Base-by-base conservation (phyloP, 2,888 invertebrate genomes). In the Listrodromus nycthemerus region DNA sequence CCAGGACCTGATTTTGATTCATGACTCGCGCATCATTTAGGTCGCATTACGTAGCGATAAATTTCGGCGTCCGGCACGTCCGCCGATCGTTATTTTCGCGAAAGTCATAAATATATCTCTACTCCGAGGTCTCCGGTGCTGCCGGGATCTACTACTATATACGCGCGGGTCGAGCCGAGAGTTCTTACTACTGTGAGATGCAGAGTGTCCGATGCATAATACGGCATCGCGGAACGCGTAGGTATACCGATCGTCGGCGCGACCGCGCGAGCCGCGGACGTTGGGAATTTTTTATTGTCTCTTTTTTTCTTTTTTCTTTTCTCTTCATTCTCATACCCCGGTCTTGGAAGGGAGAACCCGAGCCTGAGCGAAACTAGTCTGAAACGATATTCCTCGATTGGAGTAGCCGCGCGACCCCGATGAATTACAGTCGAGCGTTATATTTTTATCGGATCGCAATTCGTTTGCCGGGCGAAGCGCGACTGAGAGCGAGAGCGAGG, bases 1-100 rank as follows among this genome's bases (percentile, higher is more conserved):
- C 76, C 21, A 55, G 41, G 52, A 52, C 80, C 74, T 87, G 87
- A 90, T 90, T 89, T 90, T 89, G 89, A 90, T 89, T 89, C 89
- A 88, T 85, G 86, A 86, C 86, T 86, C 84, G 88, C 83, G 88
- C 89, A 85, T 90, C 89, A 88, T 89, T 90, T 88, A 83, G 85
- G 87, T 77, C 88, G 87, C 89, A 89, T 90, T 88, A 89, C 87
- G 84, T 86, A 82, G 85, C 90, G 82, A 90, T 90, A 90, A 90
- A 90, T 90, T 88, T 88, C 80, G 85, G 84, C 80, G 82, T 85
- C 80, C 55, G 78, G 70, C 73, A 83, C 61, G 80, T 69, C 82
- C 84, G 63, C 77, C 85, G 88, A 87, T 89, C 88, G 86, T 88
- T 89, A 88, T 87, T 84, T 87, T 85, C 82, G 80, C 84, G 61